These are phyloP conservation scores for Myripristis murdjan DNA, from an alignment of 2,797 vertebrate genomes.

Conservation along the genomic window DNA sequence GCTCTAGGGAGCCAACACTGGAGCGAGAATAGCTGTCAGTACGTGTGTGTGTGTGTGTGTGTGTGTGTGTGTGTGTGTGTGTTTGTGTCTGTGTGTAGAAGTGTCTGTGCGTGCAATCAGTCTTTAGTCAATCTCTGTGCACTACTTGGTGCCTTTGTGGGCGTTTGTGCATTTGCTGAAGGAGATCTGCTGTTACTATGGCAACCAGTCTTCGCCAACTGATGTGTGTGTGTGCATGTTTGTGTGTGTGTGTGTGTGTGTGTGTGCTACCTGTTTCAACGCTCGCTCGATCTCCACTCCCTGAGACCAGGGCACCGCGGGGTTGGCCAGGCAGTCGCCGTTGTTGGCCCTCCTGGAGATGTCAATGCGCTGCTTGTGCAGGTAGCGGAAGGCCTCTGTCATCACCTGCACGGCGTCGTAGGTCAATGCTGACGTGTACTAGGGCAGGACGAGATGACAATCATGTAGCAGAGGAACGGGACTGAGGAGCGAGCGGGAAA, in stretches of 20 bases:
- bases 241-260: background rate
- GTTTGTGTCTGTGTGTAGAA: too few relatives aligned
- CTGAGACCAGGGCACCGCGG: slow-evolving; percentile 97
- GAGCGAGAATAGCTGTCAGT: slow-evolving; percentile 34
- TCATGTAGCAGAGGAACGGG: background rate
- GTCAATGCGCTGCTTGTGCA: slow-evolving; percentile 96
- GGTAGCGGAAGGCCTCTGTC: slow-evolving; percentile 97
- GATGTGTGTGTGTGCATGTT: background rate
- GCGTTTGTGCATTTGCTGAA: slow-evolving; percentile 23
- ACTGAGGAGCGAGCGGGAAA: background rate
- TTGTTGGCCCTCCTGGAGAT: slow-evolving; percentile 95
- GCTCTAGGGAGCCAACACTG: background rate
- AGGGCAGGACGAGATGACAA: slow-evolving; percentile 8
- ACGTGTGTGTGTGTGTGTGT: background rate
- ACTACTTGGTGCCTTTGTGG: slow-evolving; percentile 32
- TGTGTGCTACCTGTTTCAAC: slow-evolving; percentile 93
- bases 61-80: too few relatives aligned
- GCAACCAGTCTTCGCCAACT: slow-evolving; percentile 48
- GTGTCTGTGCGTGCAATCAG: slow-evolving; percentile 1
- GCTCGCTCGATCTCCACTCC: slow-evolving; percentile 98
- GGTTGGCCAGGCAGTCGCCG: slow-evolving; percentile 97
- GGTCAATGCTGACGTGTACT: slow-evolving; percentile 98
- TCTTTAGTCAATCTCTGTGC: slow-evolving; percentile 32
- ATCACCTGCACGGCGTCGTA: slow-evolving; percentile 99
- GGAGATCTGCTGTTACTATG: slow-evolving; percentile 53